Conservation (phyloP, 2,797 vertebrate species). For the Tenualosa thibaudeaui region DNA sequence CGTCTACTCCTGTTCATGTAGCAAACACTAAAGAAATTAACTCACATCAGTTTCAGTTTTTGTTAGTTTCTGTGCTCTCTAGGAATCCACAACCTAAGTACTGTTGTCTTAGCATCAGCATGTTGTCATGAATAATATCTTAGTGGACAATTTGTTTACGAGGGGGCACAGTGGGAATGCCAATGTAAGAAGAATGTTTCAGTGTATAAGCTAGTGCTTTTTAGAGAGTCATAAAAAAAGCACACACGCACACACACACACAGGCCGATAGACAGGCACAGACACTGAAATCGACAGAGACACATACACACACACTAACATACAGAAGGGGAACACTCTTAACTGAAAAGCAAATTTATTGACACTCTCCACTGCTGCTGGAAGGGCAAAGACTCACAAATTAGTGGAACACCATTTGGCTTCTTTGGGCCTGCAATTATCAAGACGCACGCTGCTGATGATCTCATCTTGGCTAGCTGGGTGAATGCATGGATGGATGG, state of each 20-base stretch:
- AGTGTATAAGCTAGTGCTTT: neutral
- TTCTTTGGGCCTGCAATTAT: slow-evolving; percentile 20
- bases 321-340: too few relatives aligned
- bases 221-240: neutral
- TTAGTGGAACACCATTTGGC: neutral
- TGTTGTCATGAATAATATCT: neutral
- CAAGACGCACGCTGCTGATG: neutral
- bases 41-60: neutral
- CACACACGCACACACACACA: neutral
- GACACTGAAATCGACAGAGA: neutral
- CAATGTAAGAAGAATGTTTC: neutral
- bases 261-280: neutral
- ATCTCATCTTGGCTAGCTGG: neutral
- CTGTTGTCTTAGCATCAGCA: neutral
- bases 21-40: neutral
- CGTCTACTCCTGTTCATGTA: neutral
- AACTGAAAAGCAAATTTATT: neutral
- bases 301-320: slow-evolving; percentile 15
- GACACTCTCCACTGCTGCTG: neutral
- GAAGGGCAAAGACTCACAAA: neutral
- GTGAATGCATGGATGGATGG: neutral
- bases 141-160: neutral
- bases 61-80: neutral
- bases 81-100: neutral
- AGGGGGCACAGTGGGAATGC: neutral